Evolutionary conservation across 2,113 vertebrate genomes (phyloP), one percentile per base, ranked within the genome.

Genomic region (Speoplatyrhinus poulsoni): DNA sequence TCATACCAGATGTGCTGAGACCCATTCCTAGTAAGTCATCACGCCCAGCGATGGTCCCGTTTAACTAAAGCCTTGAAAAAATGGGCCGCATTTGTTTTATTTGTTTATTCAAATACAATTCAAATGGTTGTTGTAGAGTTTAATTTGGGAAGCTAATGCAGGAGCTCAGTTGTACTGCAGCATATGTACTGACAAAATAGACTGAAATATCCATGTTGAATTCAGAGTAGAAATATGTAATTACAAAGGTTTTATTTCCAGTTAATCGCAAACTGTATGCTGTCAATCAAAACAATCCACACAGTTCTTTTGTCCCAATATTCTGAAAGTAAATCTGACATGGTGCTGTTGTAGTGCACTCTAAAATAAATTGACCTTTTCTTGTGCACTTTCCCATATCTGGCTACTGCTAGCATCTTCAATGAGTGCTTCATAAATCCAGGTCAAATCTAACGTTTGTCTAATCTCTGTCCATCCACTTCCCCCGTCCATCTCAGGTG

Each of bases 11-110:
- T 33, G 95, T 96, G 13, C 92, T 96, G 62, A 93, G 95, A 84
- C 95, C 95, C 79, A 96, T 97, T 82, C 95, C 96, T 62, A 96
- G 96, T 97, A 85, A 95, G 96, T 92, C 5, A 26, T 26, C 26
- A 26, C 26, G 12, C 6, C 12, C 48, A 10, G 13, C 32, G 11
- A 57, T 12, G 19, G 16, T 9, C 16, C 16, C 26, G 16, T 57
- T 3, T 19, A 57, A 47, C 55, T 32, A 36, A 16, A 65, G 19
- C 13, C 36, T 41, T 41, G 7, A 41, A 41, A 41, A 41, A 4
- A 5, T 6, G 36, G 1, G 36, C 36, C 6, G 36, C 36, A 41
- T 8, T 41, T 41, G 26, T 26, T 26, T 26, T 3, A 26, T 26
- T 41, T 6, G 13, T n/a, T 54, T 6, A 54, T 6, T 54, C 6